Conservation (phyloP, 53 echinoderm and acorn worm genomes). For the Echinometra lucunter region DNA sequence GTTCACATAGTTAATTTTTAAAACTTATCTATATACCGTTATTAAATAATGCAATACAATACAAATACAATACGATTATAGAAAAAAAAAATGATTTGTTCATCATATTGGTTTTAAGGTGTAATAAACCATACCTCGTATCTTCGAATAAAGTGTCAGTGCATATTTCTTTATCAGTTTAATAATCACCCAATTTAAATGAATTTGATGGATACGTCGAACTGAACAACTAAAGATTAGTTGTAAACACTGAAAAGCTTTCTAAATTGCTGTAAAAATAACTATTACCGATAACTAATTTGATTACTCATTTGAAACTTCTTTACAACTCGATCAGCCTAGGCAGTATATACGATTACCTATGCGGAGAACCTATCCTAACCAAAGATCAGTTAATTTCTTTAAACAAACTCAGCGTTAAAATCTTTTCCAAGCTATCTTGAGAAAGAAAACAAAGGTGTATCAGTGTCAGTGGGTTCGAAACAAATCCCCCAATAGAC, state of each 20-base stretch:
- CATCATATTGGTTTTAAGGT: too few relatives aligned
- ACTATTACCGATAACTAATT: neutral
- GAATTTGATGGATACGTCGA: neutral
- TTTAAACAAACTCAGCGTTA: constrained; percentile 38
- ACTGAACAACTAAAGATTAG: neutral
- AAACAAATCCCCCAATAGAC: constrained; percentile 28
- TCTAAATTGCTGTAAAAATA: neutral
- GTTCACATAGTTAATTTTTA: too few relatives aligned
- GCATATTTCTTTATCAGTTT: too few relatives aligned
- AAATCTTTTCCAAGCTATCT: neutral
- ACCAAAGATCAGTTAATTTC: neutral
- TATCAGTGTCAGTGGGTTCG: constrained; percentile 23
- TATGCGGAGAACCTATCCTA: neutral
- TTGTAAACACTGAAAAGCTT: neutral
- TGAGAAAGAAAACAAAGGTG: neutral
- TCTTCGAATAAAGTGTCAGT: neutral
- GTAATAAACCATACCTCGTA: too few relatives aligned
- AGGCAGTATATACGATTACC: neutral
- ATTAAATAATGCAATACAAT: too few relatives aligned
- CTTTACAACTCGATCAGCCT: neutral
- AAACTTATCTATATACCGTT: too few relatives aligned
- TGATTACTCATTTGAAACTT: neutral
- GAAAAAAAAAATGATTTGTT: too few relatives aligned
- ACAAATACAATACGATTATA: too few relatives aligned
- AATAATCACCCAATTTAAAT: neutral